Conservation (phyloP, 92 coral and sea anemone genomes). For the Zoanthus sansibaricus region DNA sequence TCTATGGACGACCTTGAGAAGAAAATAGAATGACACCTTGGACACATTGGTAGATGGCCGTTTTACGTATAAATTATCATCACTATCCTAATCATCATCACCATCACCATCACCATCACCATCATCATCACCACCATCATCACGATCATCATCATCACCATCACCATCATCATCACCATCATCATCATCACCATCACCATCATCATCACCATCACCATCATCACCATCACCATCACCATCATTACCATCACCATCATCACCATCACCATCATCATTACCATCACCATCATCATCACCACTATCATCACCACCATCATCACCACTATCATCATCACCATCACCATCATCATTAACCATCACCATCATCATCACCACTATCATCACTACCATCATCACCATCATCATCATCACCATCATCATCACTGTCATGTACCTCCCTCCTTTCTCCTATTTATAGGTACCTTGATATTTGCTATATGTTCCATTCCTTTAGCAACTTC, state of each 20-base stretch:
- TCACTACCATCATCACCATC: too few species aligned
- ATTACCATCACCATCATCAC: background rate
- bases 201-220: too few species aligned
- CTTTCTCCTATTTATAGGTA: background rate
- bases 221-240: background rate
- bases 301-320: background rate
- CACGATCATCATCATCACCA: background rate
- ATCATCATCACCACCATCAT: background rate
- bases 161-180: background rate
- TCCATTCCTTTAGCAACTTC: slow-evolving; percentile 77
- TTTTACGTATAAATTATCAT: too few species aligned
- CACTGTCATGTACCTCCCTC: background rate
- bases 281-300: background rate
- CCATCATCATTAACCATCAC: background rate
- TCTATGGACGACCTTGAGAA: slow-evolving; percentile 72
- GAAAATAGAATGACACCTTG: background rate
- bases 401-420: too few species aligned
- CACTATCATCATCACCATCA: background rate
- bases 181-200: too few species aligned
- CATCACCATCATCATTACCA: background rate
- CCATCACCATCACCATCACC: too few species aligned
- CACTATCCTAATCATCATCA: too few species aligned
- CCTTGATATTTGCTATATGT: slow-evolving; percentile 69
- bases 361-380: background rate
- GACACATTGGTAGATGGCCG: background rate